Evolutionary conservation across 2,888 invertebrate genomes (phyloP).

Genomic region (Coecobrya sp.): DNA sequence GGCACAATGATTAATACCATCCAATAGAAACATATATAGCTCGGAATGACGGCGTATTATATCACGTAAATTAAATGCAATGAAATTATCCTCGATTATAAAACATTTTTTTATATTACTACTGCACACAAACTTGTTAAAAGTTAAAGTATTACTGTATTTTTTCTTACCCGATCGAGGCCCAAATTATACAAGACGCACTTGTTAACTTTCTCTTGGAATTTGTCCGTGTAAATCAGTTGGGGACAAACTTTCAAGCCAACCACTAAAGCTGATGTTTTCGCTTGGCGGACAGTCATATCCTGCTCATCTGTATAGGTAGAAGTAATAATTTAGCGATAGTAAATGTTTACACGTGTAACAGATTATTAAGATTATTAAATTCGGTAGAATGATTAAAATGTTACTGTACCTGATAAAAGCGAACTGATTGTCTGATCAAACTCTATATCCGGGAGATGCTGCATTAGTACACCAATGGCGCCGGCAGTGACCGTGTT

Average conservation of each 20-base stretch:
- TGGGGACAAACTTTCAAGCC: constrained; percentile 95
- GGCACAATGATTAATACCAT: too few species aligned
- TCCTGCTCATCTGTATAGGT: constrained; percentile 88
- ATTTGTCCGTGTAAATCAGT: constrained; percentile 90
- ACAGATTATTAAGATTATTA: too few species aligned
- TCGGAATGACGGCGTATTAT: too few species aligned
- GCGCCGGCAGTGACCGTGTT: constrained; percentile 96
- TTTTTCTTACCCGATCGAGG: constrained; percentile 90
- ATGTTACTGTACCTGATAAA: constrained; percentile 88
- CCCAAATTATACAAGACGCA: constrained; percentile 91
- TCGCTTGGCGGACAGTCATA: constrained; percentile 93
- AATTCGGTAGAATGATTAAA: too few species aligned
- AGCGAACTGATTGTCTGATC: constrained; percentile 92
- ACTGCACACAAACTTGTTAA: too few species aligned
- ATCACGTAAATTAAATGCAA: too few species aligned
- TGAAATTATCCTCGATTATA: too few species aligned
- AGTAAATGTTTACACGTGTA: too few species aligned
- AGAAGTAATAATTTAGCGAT: neutral
- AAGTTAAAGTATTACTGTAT: too few species aligned
- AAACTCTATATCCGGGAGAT: constrained; percentile 92
- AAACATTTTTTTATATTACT: too few species aligned
- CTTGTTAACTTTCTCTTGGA: constrained; percentile 91
- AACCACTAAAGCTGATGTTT: constrained; percentile 94
- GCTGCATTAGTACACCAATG: constrained; percentile 94
- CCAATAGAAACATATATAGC: too few species aligned